These are phyloP conservation scores for Pseudomyrmex sp. DNA, from an alignment of 1,140 invertebrate species.

Conservation along the genomic window DNA sequence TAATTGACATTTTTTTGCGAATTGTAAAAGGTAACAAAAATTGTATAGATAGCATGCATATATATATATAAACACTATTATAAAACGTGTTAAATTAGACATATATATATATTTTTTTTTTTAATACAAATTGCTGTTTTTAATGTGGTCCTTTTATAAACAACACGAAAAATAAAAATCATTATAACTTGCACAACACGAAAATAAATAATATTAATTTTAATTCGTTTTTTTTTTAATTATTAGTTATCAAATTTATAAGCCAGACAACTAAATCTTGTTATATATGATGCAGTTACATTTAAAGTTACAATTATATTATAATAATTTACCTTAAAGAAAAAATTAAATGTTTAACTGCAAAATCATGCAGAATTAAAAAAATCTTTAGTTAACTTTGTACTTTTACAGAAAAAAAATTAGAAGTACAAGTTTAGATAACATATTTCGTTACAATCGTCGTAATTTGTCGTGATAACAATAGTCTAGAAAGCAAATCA, in stretches of 20 bases:
- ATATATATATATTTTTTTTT: conserved; percentile 22
- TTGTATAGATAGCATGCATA: conserved; percentile 25
- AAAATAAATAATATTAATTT: conserved; percentile 74
- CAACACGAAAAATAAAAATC: conserved; percentile 58
- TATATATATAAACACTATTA: conserved; percentile 38
- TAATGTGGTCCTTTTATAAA: conserved; percentile 50
- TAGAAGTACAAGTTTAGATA: background rate
- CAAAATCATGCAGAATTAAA: background rate
- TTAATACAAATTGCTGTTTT: conserved; percentile 57
- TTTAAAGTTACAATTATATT: background rate
- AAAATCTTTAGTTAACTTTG: background rate
- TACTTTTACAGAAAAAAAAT: background rate
- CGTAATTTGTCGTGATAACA: conserved; percentile 12
- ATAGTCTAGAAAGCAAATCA: conserved; percentile 25
- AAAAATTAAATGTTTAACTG: background rate
- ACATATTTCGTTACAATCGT: background rate
- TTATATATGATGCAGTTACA: conserved; percentile 14
- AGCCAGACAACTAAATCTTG: conserved; percentile 16
- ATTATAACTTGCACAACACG: conserved; percentile 48
- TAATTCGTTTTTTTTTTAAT: conserved; percentile 42
- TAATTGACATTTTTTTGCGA: conserved; percentile 31
- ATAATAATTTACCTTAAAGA: too few species aligned
- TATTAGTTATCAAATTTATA: conserved; percentile 53
- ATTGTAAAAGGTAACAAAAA: conserved; percentile 26
- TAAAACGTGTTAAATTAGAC: conserved; percentile 60